These are phyloP conservation scores for Tenthredo notha DNA, from an alignment of 2,888 invertebrate species.

Conservation along the genomic window DNA sequence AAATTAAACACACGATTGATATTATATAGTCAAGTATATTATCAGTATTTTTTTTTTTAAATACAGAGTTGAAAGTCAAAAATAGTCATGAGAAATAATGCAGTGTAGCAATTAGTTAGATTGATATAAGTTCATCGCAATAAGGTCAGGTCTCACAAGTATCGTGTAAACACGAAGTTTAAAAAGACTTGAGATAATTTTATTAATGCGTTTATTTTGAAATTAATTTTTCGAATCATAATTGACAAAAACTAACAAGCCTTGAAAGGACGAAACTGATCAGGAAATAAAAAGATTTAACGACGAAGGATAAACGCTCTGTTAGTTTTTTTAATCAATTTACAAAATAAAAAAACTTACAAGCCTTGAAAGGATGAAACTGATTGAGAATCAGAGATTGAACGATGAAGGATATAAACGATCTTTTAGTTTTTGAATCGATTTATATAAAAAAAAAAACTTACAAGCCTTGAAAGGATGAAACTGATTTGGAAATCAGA, in stretches of 20 bases:
- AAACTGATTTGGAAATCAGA: background rate
- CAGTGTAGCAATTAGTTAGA: constrained; percentile 34
- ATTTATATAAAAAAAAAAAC: background rate
- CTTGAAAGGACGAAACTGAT: background rate
- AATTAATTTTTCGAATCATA: background rate
- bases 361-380: background rate
- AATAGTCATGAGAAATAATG: background rate
- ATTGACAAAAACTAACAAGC: background rate
- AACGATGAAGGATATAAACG: background rate
- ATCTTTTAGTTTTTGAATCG: background rate
- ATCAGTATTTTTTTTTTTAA: background rate
- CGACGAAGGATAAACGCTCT: background rate
- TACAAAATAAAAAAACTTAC: background rate
- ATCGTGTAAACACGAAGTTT: constrained; percentile 15
- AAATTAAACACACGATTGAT: constrained; percentile 5
- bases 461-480: background rate
- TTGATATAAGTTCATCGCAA: constrained; percentile 6
- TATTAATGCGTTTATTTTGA: background rate
- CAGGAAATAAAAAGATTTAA: background rate
- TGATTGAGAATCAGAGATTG: background rate
- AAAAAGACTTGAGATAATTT: background rate
- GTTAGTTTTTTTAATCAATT: background rate
- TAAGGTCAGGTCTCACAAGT: background rate
- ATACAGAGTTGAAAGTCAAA: background rate
- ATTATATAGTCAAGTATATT: background rate